Percentiles rank a stretch among this genome's conserved stretches.
These are phyloP conservation scores for Helicoverpa assulta DNA, from an alignment of 2,888 invertebrate genomes.

Conservation along the genomic window DNA sequence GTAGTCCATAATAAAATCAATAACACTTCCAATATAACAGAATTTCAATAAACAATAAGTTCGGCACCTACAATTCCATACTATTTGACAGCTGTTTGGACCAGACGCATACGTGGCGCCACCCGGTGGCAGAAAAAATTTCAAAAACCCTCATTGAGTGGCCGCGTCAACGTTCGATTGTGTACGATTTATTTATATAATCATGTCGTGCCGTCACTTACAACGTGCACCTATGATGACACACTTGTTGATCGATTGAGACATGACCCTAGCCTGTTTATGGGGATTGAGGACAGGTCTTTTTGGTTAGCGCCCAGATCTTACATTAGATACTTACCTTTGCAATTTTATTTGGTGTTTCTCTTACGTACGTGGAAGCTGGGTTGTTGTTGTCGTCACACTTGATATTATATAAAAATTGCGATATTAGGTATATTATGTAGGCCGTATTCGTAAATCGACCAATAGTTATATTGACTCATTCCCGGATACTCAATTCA, in stretches of 20 bases:
- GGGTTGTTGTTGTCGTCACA: constrained; percentile 13
- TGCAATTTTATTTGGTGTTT: constrained; percentile 35
- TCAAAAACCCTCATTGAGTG: no score
- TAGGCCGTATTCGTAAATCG: constrained; percentile 9
- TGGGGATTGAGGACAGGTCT: constrained; percentile 51
- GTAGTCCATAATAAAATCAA: no score
- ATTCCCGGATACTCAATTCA: not conserved
- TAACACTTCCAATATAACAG: no score
- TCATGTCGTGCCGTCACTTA: constrained; percentile 48
- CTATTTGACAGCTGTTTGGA: no score
- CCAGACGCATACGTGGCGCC: no score
- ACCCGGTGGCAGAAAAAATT: no score
- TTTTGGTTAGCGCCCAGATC: constrained; percentile 40
- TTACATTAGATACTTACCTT: constrained; percentile 27
- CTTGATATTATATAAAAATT: constrained; percentile 29
- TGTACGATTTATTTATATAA: constrained; percentile 72
- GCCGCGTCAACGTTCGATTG: constrained; percentile 60
- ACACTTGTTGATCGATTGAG: constrained; percentile 61
- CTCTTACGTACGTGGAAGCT: constrained; percentile 2
- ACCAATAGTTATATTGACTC: constrained; percentile 1
- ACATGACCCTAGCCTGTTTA: constrained; percentile 56
- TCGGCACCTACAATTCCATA: no score
- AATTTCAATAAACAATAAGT: no score
- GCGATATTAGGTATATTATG: not conserved
- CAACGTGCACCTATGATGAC: constrained; percentile 64